Base-by-base conservation (phyloP, 2,888 invertebrate genomes). In the Lochmaea capreae region DNA sequence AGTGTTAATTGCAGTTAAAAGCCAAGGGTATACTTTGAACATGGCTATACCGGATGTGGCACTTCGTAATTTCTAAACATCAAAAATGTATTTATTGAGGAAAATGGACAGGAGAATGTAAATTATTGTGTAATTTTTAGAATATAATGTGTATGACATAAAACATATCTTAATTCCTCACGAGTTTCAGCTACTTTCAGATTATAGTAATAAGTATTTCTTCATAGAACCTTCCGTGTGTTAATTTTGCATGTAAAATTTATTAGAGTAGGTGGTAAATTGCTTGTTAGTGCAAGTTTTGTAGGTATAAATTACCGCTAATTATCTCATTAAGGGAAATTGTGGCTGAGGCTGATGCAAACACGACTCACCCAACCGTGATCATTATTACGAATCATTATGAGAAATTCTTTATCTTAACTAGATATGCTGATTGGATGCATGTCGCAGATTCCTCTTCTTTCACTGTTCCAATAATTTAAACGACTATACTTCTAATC, bases 201-300 rank as follows among this genome's bases (percentile, higher is more conserved):
- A 46, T 46, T 46, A 14, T 14, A 46, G 46, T 4, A 46, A 46
- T 46, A 46, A 46, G 46, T 12, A 46, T 46, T 46, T 12, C 46
- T 4, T 46, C 46, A 46, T 46, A 46, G 46, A 46, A 46, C 46
- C 46, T 46, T 46, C 12, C 46, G 46, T 46, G 46, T 54, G 22
- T 71, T 71, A 71, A 22, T 71, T 71, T 65, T 65, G 71, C 71
- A 65, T 71, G 71, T 57, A 65, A 58, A 65, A 71, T 70, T 70
- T 70, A 70, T 70, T 70, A 63, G 58, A 57, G 65, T 71, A 43
- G 58, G 71, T 71, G 71, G 57, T 65, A 33, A 33, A 71, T 58
- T 33, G 71, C 65, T 71, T 71, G 71, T 71, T 65, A 71, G 58
- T 42, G 71, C 65, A 33, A 54, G 43, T 65, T 70, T 63, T 65